Evolutionary conservation across 2,113 vertebrate species (phyloP), one percentile per base, ranked within the genome.

Genomic region (Paramormyrops kingsleyae): DNA sequence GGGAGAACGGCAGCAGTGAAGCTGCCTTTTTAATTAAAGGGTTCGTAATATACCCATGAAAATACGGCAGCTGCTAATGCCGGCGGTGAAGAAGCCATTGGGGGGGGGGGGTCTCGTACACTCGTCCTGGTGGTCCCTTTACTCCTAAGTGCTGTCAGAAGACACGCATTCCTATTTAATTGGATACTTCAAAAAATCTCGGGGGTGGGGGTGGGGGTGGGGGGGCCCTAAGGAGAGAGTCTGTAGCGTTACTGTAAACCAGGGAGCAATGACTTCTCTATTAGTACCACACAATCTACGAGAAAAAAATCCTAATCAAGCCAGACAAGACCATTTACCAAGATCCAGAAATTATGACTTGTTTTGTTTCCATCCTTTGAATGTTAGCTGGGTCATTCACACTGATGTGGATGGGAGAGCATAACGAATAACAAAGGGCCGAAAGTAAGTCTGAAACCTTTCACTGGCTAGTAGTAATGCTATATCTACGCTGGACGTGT

Each of bases 381-480:
- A 31, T 70, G 62, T 70, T 42, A 80, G 74, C 35, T 42, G 35
- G 17, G 47, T 87, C 46, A 87, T 27, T 87, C 9, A 15, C n/a
- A 17, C 49, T 49, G 5, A 13, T 62, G 10, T 88, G 87, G 53
- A 88, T 5, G 39, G 53, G 35, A n/a, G 2, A 24, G 39, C 24
- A 10, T 24, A 8, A 62, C 2, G 7, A 59, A 88, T n/a, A 70
- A 88, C 12, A 1, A 6, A 21, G 31, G n/a, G 53, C 9, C 4
- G 0, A 56, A n/a, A 44, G 49, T 2, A n/a, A 47, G 31, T 2
- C 44, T 7, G 7, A 5, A 86, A 46, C 13, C 31, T 84, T 62
- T 89, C 66, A n/a, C 53, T 0, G 84, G 44, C 93, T 93, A 52
- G 91, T 92, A 91, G 88, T 89, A 84, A 92, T 3, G 35, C 5